Conservation (phyloP, 2,888 invertebrate species). For the Romanomermis culicivorax region DNA sequence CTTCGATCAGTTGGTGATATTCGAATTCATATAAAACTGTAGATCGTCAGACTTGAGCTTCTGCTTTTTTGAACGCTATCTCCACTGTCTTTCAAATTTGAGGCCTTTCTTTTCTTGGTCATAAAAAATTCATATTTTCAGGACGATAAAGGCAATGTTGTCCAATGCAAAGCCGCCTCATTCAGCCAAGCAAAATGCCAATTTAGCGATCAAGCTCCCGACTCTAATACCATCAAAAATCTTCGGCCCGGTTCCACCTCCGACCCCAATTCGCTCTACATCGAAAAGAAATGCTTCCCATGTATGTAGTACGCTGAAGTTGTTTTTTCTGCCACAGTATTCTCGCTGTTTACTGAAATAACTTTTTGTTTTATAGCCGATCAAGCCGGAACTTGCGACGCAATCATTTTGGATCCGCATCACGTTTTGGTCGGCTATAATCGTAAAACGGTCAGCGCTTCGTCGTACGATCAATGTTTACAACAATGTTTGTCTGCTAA, state of each 20-base stretch:
- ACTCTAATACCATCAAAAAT: neutral
- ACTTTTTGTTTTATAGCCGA: neutral
- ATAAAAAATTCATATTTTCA: too few relatives aligned
- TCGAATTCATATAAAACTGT: too few relatives aligned
- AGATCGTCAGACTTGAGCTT: too few relatives aligned
- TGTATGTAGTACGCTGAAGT: neutral
- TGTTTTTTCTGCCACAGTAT: neutral
- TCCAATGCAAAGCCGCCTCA: neutral
- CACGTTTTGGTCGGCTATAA: constrained; percentile 3
- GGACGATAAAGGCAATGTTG: neutral
- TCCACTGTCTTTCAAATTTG: too few relatives aligned
- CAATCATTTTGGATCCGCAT: neutral
- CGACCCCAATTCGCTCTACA: neutral
- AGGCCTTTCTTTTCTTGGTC: too few relatives aligned
- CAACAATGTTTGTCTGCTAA: neutral
- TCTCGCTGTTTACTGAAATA: too few relatives aligned
- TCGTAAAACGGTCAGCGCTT: neutral
- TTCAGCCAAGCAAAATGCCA: neutral
- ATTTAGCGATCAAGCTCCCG: neutral
- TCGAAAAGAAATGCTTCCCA: neutral
- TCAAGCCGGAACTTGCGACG: neutral
- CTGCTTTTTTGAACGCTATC: too few relatives aligned
- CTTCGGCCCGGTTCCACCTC: neutral
- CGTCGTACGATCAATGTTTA: neutral
- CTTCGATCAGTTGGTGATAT: too few relatives aligned